These are phyloP conservation scores for Sycophila sp. DNA, from an alignment of 1,140 invertebrate genomes.

Conservation along the genomic window DNA sequence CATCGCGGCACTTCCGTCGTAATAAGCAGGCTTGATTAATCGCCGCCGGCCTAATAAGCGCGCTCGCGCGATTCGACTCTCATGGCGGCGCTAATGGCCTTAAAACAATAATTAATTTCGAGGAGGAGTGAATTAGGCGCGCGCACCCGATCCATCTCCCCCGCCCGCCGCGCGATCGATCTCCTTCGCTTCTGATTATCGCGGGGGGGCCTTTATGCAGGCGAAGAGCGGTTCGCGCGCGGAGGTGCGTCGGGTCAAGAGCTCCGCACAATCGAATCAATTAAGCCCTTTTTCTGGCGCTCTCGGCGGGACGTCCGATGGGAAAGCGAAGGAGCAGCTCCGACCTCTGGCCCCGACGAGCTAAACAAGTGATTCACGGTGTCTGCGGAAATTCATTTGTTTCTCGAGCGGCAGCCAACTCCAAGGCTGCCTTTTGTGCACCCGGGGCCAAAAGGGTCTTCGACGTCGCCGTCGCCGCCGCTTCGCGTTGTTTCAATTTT, in stretches of 20 bases:
- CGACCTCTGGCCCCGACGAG: no score
- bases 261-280: conserved; percentile 2
- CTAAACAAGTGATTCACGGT: no score
- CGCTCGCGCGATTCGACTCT: conserved; percentile 2
- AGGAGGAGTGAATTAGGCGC: neutral
- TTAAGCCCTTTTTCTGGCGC: conserved; percentile 4
- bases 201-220: neutral
- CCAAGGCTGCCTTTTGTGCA: no score
- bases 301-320: neutral
- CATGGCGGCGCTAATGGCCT: conserved; percentile 9
- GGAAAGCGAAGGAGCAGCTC: neutral
- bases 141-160: conserved; percentile 14
- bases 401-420: no score
- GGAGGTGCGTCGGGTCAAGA: neutral
- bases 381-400: no score
- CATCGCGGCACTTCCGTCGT: no score
- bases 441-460: no score
- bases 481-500: no score
- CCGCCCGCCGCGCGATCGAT: conserved; percentile 2
- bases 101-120: conserved; percentile 28
- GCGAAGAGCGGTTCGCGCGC: neutral
- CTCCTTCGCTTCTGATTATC: conserved; percentile 22
- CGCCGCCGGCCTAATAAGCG: neutral
- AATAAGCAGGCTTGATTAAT: neutral
- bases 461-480: no score